Evolutionary conservation across 92 coral and sea anemone species (phyloP), one percentile per base, ranked within the genome.

Genomic region (Diadumene lineata): DNA sequence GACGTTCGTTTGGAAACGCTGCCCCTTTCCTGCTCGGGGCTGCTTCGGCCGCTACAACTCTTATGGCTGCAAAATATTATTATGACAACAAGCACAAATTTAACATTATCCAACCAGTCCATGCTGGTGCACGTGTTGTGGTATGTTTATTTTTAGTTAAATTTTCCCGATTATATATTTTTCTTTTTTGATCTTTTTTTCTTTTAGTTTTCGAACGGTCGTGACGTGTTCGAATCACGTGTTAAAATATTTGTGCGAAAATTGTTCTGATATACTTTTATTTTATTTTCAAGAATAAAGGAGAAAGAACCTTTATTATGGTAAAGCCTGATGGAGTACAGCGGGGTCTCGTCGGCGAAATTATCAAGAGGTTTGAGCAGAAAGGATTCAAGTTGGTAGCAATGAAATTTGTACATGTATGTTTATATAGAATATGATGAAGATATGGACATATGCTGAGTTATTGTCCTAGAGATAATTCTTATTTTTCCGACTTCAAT

Each of bases 271-370:
- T 34, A 8, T 62, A 10, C 26, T 31, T 34, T 65, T 51, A n/a
- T 64, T 73, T 56, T 48, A 56, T 51, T 60, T 69, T 64, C 48
- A 38, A 91, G 97, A 85, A 88, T 56, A 87, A 72, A 29, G 67
- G 55, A 23, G 98, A 93, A 70, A 84, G 92, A 64, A 93, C 98
- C 16, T 93, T 93, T 69, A 91, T 93, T 29, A 93, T 93, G 98
- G 93, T 93, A 8, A 93, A 93, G 62, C 98, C 98, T 23, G 98
- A 93, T 78, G 98, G 98, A 23, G 97, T 93, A 56, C 97, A 93
- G 57, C 75, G 98, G 44, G 93, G 97, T 2, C 87, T 93, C 22
- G 83, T 90, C 62, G 98, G 98, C 30, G 98, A 93, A 30, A 91
- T 93, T 68, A 88, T 93, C 68, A 90, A 91, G 79, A 81, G 98